Base-by-base conservation (phyloP, 2,113 vertebrate species). In the Engraulis encrasicolus region DNA sequence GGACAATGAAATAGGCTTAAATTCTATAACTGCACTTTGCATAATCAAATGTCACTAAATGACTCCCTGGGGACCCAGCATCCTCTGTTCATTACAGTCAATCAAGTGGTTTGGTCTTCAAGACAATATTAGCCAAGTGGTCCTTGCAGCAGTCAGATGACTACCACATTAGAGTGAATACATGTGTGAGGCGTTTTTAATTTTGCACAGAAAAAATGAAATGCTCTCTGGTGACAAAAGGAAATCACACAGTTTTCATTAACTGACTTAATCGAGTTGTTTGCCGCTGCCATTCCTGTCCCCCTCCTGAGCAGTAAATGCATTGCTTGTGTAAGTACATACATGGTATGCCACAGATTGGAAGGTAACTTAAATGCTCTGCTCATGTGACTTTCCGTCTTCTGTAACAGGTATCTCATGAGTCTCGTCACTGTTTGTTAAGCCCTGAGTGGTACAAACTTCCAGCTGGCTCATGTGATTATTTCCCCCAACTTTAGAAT, bases 381-480 rank as follows among this genome's bases (percentile, higher is more conserved):
- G 34, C 66, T 74, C 27, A 74, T 74, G 66, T 74, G 66, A 74
- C 34, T 74, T 74, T 74, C 66, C 66, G 17, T 12, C 12, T 31
- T 36, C 14, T 74, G 66, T 34, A 74, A 74, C 66, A 34, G 66
- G 66, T 74, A 74, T 74, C 27, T 74, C 31, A 61, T 52, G 52
- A 23, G 20, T 61, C 36, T 81, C 20, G 19, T 61, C 50, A 81
- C 80, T 52, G 52, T 81, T 79, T 48, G 20, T 49, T 31, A 49
- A 45, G 66, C 7, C 36, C 6, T 31, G 19, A 27, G 66, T 18
- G 18, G n/a, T 37, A 50, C 12, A 74, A 74, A 31, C 66, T 15
- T 34, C 66, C 31, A 74, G 66, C 66, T 31, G 34, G 66, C 66
- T 74, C 31, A 34, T 31, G 11, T 31, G 31, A 34, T 74, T 52